Conservation (phyloP, 2,797 vertebrate genomes). For the Echeneis naucrates region DNA sequence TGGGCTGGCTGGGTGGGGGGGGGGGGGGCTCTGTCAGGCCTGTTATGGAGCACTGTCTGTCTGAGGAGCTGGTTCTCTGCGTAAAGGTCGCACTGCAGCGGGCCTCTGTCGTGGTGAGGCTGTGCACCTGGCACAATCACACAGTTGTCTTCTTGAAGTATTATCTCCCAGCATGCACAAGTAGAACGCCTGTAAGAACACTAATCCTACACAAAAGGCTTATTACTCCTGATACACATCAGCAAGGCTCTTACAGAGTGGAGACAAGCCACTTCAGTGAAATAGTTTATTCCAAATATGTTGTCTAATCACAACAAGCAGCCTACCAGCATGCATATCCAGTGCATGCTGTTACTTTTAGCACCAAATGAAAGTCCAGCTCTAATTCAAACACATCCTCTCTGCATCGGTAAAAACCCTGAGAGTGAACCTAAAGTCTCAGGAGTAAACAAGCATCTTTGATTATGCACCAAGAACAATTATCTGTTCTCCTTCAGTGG, state of each 20-base stretch:
- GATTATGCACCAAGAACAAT: slow-evolving; percentile 56
- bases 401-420: slow-evolving; percentile 32
- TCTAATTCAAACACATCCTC: neutral
- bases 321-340: neutral
- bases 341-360: slow-evolving; percentile 1
- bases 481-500: slow-evolving; percentile 47
- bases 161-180: slow-evolving; percentile 48
- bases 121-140: slow-evolving; percentile 42
- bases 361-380: neutral
- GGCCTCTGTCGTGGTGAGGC: slow-evolving; percentile 35
- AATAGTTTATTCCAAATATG: slow-evolving; percentile 26
- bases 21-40: slow-evolving; percentile 32
- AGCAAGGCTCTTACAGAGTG: slow-evolving; percentile 7
- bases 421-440: slow-evolving; percentile 49
- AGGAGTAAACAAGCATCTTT: slow-evolving; percentile 27
- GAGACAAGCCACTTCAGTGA: slow-evolving; percentile 33
- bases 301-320: slow-evolving; percentile 12
- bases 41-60: slow-evolving; percentile 50
- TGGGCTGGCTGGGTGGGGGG: too few relatives aligned
- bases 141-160: slow-evolving; percentile 25
- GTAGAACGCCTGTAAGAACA: slow-evolving; percentile 40
- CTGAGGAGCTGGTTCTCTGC: slow-evolving; percentile 40
- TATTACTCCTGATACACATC: slow-evolving; percentile 41
- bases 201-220: slow-evolving; percentile 56
- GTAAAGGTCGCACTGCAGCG: slow-evolving; percentile 62